Conservation (phyloP, 1,140 invertebrate species). For the Aphelinus atriplicis region DNA sequence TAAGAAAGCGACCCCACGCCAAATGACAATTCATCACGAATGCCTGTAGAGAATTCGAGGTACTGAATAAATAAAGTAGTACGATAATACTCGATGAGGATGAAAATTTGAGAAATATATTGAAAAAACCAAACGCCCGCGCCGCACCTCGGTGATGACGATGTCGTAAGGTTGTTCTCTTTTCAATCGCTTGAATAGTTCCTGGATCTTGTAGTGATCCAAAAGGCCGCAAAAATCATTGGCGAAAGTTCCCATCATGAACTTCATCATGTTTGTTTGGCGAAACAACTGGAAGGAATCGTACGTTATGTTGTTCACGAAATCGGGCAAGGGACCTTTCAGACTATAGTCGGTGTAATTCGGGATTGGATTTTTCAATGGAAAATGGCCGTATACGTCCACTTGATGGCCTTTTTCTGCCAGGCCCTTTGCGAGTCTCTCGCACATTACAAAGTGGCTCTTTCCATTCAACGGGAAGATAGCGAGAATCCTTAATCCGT, state of each 20-base stretch:
- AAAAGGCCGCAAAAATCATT: conserved; percentile 44
- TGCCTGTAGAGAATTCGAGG: conserved; percentile 40
- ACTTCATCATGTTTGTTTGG: not conserved
- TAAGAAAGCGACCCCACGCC: conserved; percentile 68
- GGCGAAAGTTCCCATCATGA: conserved; percentile 16
- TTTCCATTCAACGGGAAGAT: conserved; percentile 21
- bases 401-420: conserved; percentile 41
- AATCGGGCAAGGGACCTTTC: conserved; percentile 26
- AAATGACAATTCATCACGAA: conserved; percentile 61
- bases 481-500: no score
- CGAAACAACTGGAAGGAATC: conserved; percentile 22
- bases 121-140: no score
- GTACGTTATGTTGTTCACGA: conserved; percentile 44
- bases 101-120: not conserved
- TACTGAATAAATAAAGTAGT: not conserved
- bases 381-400: conserved; percentile 58
- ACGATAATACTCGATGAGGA: not conserved
- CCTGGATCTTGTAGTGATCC: conserved; percentile 38
- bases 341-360: conserved; percentile 57
- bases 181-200: conserved; percentile 32
- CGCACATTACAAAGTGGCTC: conserved; percentile 51
- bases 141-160: conserved; percentile 43
- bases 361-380: conserved; percentile 49
- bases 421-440: no score
- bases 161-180: conserved; percentile 45